Evolutionary conservation across 35 echinoderm and acorn worm species (phyloP).

Genomic region (Stichopus chloronotus): DNA sequence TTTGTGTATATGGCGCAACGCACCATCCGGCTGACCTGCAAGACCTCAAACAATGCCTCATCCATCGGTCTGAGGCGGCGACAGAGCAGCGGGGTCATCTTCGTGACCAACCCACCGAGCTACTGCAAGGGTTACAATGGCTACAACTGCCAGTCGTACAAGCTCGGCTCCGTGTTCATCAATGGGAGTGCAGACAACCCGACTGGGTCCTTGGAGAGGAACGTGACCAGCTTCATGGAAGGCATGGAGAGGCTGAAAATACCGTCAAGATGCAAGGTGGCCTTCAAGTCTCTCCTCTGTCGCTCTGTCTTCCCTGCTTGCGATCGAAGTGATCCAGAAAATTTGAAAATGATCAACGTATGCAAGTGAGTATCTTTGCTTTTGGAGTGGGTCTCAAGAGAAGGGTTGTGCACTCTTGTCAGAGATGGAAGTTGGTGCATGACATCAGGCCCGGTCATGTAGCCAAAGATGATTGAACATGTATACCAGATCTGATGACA

Average conservation of each 20-base stretch:
- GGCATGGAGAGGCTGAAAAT: conserved; percentile 9
- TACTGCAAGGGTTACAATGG: conserved; percentile 50
- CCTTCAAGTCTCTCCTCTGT: conserved; percentile 42
- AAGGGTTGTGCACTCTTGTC: not conserved
- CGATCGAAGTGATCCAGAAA: conserved; percentile 8
- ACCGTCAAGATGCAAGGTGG: not conserved
- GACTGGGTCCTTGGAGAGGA: conserved; percentile 21
- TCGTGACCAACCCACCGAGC: conserved; percentile 19
- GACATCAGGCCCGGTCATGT: too few species aligned
- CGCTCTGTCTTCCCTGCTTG: conserved; percentile 27
- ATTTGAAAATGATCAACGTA: not conserved
- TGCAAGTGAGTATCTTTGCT: conserved; percentile 32
- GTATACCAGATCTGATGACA: too few species aligned
- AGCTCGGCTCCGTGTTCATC: not conserved
- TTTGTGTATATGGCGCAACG: conserved; percentile 13
- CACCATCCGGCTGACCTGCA: conserved; percentile 18
- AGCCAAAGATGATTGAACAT: too few species aligned
- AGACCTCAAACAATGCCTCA: not conserved
- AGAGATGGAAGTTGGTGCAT: too few species aligned
- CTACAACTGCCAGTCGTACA: conserved; percentile 21
- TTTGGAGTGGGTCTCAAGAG: not conserved
- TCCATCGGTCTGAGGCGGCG: not conserved
- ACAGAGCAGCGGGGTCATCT: conserved; percentile 44
- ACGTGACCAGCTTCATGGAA: not conserved
- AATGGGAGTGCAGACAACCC: conserved; percentile 41